These are phyloP conservation scores for Sialia sialis DNA, from an alignment of 2,113 vertebrate species.

Conservation along the genomic window DNA sequence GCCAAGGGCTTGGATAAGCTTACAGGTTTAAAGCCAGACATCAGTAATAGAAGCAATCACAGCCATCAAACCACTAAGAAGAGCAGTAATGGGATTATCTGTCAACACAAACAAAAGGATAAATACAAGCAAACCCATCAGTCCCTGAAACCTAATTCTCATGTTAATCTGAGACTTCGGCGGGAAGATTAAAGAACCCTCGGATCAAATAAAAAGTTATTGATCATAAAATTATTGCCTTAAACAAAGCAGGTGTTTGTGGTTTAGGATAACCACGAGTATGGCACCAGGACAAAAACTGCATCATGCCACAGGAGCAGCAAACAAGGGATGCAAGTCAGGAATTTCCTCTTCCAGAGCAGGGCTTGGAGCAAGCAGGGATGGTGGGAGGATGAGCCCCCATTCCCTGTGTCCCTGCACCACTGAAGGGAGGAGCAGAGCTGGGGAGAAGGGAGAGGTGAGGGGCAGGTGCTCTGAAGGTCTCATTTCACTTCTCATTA, in stretches of 20 bases:
- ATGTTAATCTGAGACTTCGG: constrained; percentile 4
- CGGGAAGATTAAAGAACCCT: constrained; percentile 6
- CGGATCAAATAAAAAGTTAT: constrained; percentile 14
- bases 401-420: background rate
- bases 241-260: background rate
- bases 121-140: constrained; percentile 37
- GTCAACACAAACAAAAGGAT: constrained; percentile 63
- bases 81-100: constrained; percentile 60
- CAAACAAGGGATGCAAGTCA: background rate
- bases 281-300: background rate
- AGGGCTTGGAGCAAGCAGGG: background rate
- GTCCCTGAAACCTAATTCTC: constrained; percentile 30
- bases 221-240: background rate
- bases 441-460: background rate
- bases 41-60: constrained; percentile 35
- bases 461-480: background rate
- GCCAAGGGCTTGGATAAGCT: background rate
- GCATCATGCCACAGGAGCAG: background rate
- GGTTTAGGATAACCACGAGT: background rate
- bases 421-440: background rate
- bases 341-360: background rate
- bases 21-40: constrained; percentile 17
- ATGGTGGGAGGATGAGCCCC: background rate
- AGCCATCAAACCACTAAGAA: constrained; percentile 14
- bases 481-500: background rate